A percentile compares a stretch with the other conserved stretches of the same genome.
Evolutionary conservation across 2,797 vertebrate species (phyloP).

Genomic region (Acanthopagrus latus): DNA sequence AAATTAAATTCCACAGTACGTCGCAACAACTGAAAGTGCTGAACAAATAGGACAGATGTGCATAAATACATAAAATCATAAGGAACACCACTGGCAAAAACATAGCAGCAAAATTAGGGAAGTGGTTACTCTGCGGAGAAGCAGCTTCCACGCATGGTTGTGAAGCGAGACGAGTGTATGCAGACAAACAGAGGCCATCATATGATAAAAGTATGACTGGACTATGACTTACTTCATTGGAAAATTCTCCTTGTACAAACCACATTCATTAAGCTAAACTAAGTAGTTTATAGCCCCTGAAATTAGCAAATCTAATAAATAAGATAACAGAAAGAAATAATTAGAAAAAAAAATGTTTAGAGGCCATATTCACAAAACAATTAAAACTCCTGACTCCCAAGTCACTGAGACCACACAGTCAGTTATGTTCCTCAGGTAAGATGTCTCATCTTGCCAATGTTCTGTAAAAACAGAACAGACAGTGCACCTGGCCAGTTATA

Average conservation of each 20-base stretch:
- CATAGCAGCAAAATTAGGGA: constrained; percentile 1
- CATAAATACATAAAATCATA: background rate
- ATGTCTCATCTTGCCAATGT: background rate
- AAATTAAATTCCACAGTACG: constrained; percentile 1
- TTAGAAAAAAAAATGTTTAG: too few species aligned
- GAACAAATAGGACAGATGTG: background rate
- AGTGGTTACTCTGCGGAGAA: constrained; percentile 6
- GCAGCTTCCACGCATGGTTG: background rate
- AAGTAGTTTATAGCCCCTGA: too few species aligned
- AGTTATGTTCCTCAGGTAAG: background rate
- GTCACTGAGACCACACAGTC: background rate
- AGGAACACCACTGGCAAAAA: background rate
- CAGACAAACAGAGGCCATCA: background rate
- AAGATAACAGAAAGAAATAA: too few species aligned
- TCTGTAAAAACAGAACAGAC: background rate
- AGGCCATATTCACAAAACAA: background rate
- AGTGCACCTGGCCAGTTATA: background rate
- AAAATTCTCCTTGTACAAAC: background rate
- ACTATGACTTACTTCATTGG: background rate
- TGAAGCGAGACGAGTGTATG: background rate
- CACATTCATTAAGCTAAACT: background rate
- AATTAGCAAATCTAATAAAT: too few species aligned
- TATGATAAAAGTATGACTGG: background rate
- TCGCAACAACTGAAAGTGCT: background rate
- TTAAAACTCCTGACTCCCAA: background rate